These are phyloP conservation scores for Cavia porcellus DNA, from an alignment of 2,113 vertebrate genomes.

Conservation along the genomic window DNA sequence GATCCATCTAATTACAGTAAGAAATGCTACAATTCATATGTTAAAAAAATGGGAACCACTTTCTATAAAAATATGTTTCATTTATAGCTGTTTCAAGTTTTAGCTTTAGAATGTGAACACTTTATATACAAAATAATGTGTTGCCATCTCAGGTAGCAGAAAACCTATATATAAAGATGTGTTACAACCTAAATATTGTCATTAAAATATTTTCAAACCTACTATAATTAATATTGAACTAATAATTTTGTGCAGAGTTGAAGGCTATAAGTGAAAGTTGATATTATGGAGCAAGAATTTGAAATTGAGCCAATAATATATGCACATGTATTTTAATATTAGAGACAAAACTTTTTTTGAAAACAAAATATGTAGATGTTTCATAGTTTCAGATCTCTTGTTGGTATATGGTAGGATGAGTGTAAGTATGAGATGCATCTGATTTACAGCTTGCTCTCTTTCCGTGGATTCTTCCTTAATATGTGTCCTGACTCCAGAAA, in stretches of 20 bases:
- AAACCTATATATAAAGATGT: conserved; percentile 40
- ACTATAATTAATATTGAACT: conserved; percentile 73
- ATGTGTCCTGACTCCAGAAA: not conserved
- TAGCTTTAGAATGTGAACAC: conserved; percentile 45
- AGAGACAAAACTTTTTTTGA: not conserved
- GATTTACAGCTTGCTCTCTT: not conserved
- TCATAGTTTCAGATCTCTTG: not conserved
- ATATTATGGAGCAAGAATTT: conserved; percentile 12
- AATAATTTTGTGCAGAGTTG: conserved; percentile 53
- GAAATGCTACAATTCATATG: not conserved
- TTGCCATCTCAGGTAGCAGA: conserved; percentile 7
- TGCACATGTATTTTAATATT: not conserved
- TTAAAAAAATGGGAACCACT: not conserved
- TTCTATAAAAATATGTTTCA: not conserved
- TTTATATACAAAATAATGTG: conserved; percentile 49
- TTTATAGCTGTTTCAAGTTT: conserved; percentile 32
- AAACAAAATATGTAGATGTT: not conserved
- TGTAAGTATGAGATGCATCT: not conserved
- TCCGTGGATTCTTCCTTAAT: not conserved
- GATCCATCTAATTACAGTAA: not conserved
- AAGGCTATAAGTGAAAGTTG: conserved; percentile 37
- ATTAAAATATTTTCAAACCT: conserved; percentile 64
- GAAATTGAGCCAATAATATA: not conserved
- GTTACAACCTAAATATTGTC: conserved; percentile 61
- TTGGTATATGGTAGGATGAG: not conserved